Base-by-base conservation (phyloP, 1,140 invertebrate genomes). In the Cydia amplana region DNA sequence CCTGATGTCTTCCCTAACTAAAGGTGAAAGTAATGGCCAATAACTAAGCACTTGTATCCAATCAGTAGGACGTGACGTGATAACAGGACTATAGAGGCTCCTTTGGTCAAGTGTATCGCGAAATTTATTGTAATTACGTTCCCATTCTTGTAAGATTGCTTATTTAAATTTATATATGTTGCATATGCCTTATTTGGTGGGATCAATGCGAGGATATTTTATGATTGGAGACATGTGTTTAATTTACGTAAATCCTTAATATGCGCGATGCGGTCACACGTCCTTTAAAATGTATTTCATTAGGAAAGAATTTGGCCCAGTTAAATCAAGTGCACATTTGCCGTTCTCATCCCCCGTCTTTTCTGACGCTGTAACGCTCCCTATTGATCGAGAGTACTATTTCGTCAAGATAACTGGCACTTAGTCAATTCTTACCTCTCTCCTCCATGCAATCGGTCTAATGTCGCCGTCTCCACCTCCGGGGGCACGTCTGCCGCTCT, bases 341-440 rank as follows among this genome's bases (percentile, higher is more conserved):
- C 28, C 28, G 28, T 28, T 28, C 28, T 28, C 28, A 4, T 28
- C 28, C 28, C 28, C 1, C 28, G 28, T 28, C 28, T 28, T 4
- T 4, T 28, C 28, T 28, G 25, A 93, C 0, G 95, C 95, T 0
- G 96, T 96, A 20, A 95, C 93, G 70, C 95, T 94, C 10, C 96
- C 95, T 93, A 96, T 95, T 4, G 95, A 96, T 74, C 90, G 74
- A 40, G 36, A 40, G 36, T 5, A n/a, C 5, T 40, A 40, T 40
- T 40, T 3, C 1, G 25, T 28, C 28, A 28, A 28, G 40, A 40
- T 40, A 40, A 0, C 10, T 7, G 40, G 7, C 7, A 77, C 1
- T 28, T 28, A 28, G 28, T 28, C 36, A 40, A 40, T 14, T 49
- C 46, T 49, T 49, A 49, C 46, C 46, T 49, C 46, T 49, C 46